Evolutionary conservation across 2,797 vertebrate genomes (phyloP).

Genomic region (Euphonia xanthogaster): DNA sequence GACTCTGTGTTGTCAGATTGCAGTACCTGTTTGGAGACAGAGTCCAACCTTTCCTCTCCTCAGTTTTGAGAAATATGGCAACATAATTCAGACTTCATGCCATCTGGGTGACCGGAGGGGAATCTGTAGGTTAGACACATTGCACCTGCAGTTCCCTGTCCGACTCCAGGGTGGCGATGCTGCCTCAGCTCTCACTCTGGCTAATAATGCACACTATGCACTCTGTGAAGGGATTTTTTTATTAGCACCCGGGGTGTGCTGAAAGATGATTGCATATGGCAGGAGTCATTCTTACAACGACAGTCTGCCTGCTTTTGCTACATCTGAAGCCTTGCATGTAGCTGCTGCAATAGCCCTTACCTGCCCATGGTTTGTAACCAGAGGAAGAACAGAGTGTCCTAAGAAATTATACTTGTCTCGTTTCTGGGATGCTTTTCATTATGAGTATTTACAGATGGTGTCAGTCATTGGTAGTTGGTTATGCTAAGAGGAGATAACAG

Average conservation of each 20-base stretch:
- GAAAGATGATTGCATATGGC: background rate
- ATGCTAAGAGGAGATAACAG: background rate
- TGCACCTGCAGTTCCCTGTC: background rate
- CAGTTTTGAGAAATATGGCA: background rate
- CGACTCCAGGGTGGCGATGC: background rate
- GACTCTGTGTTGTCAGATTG: background rate
- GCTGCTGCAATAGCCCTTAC: background rate
- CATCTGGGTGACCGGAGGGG: background rate
- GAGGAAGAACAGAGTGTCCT: slow-evolving; percentile 23
- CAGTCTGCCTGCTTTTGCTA: background rate
- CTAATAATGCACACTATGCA: background rate
- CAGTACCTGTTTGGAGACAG: background rate
- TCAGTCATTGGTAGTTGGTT: background rate
- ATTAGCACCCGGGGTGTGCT: background rate
- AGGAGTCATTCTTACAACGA: background rate
- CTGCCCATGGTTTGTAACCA: background rate
- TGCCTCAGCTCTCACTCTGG: background rate
- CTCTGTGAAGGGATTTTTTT: background rate
- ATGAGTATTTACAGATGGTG: background rate
- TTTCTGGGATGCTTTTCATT: slow-evolving; percentile 1
- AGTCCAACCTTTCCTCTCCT: background rate
- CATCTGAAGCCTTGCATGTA: background rate
- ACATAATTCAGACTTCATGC: background rate
- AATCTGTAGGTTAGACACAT: background rate
- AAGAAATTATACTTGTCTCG: background rate